Base-by-base conservation (phyloP, 2,888 invertebrate species). In the Ceriagrion tenellum region DNA sequence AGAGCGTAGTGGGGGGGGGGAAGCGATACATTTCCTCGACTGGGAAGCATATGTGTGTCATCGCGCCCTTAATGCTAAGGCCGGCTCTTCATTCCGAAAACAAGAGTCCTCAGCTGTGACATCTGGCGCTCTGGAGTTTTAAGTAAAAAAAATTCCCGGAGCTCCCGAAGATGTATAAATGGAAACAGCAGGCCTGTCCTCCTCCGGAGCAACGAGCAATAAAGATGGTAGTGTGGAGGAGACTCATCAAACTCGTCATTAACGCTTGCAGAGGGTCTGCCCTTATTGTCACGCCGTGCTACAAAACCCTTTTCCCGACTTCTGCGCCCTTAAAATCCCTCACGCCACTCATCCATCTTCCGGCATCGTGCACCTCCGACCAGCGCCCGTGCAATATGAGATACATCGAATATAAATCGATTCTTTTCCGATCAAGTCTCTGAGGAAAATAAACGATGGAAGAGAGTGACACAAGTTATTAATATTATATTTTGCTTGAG, bases 11-110 rank as follows among this genome's bases (percentile, higher is more conserved):
- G 12, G 16, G 12, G 56, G 26, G 81, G 35, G 63, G 30, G 59
- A 69, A 59, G 55, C 12, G 40, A 81, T 81, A 35, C 81, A 35
- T 81, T 59, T 47, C 69, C 69, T 55, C 69, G 93, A 74, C 74
- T 69, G 93, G 93, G 69, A 93, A 63, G 93, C 93, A 74, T 93
- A 93, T 93, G 69, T 69, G 93, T 93, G 93, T 93, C 93, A 93
- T 69, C 93, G 69, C 69, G 35, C 93, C 93, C 93, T 93, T 93
- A 93, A 93, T 47, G 93, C 55, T 18, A 47, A 93, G 40, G 63
- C 69, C 81, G 59, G 35, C 89, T 55, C 47, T 89, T 55, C 89
- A 47, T 55, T n/a, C 55, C 89, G 47, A 89, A 89, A 89, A 89
- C 89, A 89, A 93, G 69, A 93, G 63, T n/a, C 30, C 93, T 93